Evolutionary conservation across 2,113 vertebrate species (phyloP).

Genomic region (Chamaetylas fuelleborni): DNA sequence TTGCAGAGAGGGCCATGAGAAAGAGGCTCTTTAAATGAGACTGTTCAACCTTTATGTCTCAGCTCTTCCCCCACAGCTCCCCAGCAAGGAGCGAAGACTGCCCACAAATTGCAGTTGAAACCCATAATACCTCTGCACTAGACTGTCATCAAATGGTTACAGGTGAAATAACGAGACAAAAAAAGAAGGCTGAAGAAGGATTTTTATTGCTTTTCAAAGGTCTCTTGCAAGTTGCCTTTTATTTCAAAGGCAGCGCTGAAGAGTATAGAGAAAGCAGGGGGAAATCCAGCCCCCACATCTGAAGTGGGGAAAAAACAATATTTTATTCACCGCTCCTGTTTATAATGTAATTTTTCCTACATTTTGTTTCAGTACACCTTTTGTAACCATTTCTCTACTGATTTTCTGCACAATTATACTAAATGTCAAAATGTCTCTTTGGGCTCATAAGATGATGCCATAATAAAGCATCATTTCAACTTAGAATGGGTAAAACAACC

Average conservation of each 20-base stretch:
- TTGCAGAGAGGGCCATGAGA: too few relatives aligned
- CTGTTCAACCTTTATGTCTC: conserved; percentile 18
- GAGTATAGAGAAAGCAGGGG: neutral
- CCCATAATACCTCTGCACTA: conserved; percentile 22
- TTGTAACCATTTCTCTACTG: conserved; percentile 69
- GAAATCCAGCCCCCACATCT: neutral
- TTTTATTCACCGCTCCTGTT: conserved; percentile 72
- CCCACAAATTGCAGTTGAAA: conserved; percentile 46
- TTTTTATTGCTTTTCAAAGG: conserved; percentile 63
- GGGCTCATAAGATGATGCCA: conserved; percentile 74
- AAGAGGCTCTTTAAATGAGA: conserved; percentile 3
- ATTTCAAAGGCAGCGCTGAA: conserved; percentile 18
- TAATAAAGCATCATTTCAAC: conserved; percentile 73
- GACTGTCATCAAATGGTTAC: conserved; percentile 38
- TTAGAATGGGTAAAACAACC: conserved; percentile 76
- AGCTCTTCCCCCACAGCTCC: conserved; percentile 19
- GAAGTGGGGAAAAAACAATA: conserved; percentile 64
- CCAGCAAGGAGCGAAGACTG: conserved; percentile 2
- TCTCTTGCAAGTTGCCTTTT: conserved; percentile 48
- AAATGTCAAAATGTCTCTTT: conserved; percentile 80
- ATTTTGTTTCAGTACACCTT: conserved; percentile 67
- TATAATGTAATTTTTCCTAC: conserved; percentile 69
- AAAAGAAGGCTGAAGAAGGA: conserved; percentile 43
- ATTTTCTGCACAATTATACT: conserved; percentile 74
- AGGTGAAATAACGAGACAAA: conserved; percentile 51